Percentiles rank a stretch among this genome's conserved stretches.
These are phyloP conservation scores for Pao palembangensis DNA, from an alignment of 2,113 vertebrate genomes.

Conservation along the genomic window DNA sequence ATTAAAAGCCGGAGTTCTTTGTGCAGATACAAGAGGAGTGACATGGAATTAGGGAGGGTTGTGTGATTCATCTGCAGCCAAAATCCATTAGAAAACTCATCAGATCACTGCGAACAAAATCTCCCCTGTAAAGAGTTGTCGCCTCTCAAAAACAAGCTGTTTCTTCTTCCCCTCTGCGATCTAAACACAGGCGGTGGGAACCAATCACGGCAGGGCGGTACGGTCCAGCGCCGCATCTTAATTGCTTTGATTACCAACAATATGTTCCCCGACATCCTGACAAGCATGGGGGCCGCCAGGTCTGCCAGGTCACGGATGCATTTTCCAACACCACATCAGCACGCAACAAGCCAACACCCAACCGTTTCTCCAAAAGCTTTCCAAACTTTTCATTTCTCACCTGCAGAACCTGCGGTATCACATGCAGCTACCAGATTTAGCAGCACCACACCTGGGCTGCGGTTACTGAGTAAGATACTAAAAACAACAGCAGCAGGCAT, in stretches of 20 bases:
- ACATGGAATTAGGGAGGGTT: conserved; percentile 31
- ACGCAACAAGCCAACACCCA: not conserved
- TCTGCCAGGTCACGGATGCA: conserved; percentile 4
- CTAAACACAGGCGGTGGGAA: conserved; percentile 34
- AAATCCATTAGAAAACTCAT: conserved; percentile 40
- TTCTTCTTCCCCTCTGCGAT: conserved; percentile 21
- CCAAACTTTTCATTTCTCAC: conserved; percentile 24
- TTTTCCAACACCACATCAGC: too few species aligned
- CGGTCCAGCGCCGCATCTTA: conserved; percentile 20
- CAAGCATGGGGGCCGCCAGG: conserved; percentile 14
- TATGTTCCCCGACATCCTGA: conserved; percentile 14
- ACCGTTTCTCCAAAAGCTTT: conserved; percentile 13
- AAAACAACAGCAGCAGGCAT: not conserved
- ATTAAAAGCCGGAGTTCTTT: conserved; percentile 33
- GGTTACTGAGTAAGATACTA: conserved; percentile 11
- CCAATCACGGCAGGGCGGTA: conserved; percentile 21
- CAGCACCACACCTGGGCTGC: conserved; percentile 23
- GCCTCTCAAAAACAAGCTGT: conserved; percentile 7
- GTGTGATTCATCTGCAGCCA: conserved; percentile 34
- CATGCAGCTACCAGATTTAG: conserved; percentile 46
- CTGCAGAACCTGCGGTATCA: conserved; percentile 28
- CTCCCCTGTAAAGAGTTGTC: conserved; percentile 27
- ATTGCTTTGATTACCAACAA: conserved; percentile 44
- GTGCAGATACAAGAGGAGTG: conserved; percentile 27
- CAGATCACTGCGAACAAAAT: not conserved